Evolutionary conservation across 2,888 invertebrate species (phyloP).

Genomic region (Microctonus aethiopoides): DNA sequence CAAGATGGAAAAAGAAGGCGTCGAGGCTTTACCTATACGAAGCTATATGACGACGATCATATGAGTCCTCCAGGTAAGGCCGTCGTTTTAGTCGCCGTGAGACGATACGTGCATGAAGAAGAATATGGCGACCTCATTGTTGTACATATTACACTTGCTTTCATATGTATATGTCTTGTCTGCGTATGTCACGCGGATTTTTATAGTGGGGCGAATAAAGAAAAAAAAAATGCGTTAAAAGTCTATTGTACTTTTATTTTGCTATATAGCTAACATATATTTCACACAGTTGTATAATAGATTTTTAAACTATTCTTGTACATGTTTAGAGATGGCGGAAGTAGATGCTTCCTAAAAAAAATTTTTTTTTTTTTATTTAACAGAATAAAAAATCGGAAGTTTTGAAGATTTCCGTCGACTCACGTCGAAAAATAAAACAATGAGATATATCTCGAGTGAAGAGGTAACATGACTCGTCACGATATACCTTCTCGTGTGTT

Average conservation of each 20-base stretch:
- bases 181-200: background rate
- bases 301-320: too few relatives aligned
- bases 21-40: slow-evolving; percentile 48
- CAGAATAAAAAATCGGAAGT: slow-evolving; percentile 46
- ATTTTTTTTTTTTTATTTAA: too few relatives aligned
- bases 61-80: slow-evolving; percentile 47
- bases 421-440: slow-evolving; percentile 43
- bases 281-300: too few relatives aligned
- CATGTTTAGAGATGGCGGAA: too few relatives aligned
- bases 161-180: background rate
- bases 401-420: slow-evolving; percentile 48
- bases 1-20: slow-evolving; percentile 53
- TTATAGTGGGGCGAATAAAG: background rate
- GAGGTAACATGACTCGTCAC: slow-evolving; percentile 6
- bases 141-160: slow-evolving; percentile 36
- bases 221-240: background rate
- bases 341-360: too few relatives aligned
- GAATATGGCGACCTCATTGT: slow-evolving; percentile 62
- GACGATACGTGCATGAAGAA: slow-evolving; percentile 51
- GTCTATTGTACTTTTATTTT: too few relatives aligned
- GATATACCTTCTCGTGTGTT: background rate
- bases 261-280: too few relatives aligned
- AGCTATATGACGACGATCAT: too few relatives aligned
- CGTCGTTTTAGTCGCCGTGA: slow-evolving; percentile 56
- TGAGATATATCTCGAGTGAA: slow-evolving; percentile 18